These are phyloP conservation scores for Anoura caudifer DNA, from an alignment of 2,113 vertebrate species.

Conservation along the genomic window DNA sequence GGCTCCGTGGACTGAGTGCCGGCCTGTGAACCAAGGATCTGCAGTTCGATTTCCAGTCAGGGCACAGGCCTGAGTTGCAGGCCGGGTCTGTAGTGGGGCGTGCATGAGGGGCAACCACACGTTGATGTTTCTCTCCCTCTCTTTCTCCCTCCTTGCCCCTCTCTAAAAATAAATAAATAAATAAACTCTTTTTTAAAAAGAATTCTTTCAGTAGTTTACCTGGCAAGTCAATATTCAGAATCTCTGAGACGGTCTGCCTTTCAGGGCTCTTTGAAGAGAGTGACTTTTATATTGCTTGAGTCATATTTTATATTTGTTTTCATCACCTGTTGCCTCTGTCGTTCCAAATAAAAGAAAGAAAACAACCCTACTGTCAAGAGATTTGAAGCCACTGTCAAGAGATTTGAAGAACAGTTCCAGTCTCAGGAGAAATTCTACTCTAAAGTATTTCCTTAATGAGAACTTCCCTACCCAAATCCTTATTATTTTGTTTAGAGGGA, in stretches of 20 bases:
- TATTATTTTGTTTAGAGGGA: slow-evolving; percentile 54
- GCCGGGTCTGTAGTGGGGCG: no score
- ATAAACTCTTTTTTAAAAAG: no score
- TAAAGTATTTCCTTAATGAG: slow-evolving; percentile 3
- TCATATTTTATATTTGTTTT: background rate
- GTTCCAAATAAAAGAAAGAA: background rate
- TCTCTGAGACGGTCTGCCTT: background rate
- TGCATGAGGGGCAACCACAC: no score
- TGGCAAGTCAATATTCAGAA: background rate
- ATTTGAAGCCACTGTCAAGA: slow-evolving; percentile 47
- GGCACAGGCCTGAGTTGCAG: no score
- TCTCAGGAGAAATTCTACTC: slow-evolving; percentile 25
- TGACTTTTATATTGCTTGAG: background rate
- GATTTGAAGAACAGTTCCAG: slow-evolving; percentile 37
- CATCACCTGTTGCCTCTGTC: background rate
- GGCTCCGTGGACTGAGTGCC: no score
- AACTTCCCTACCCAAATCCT: background rate
- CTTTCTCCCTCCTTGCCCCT: no score
- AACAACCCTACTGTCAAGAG: background rate
- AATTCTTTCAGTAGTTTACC: background rate
- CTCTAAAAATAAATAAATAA: no score
- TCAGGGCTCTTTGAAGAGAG: background rate
- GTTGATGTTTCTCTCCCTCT: no score
- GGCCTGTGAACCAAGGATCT: no score
- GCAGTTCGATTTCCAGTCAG: no score